phyloP scores from a whole-genome alignment of 2,888 invertebrate species.

The Mechanitis mazaeus region DNA sequence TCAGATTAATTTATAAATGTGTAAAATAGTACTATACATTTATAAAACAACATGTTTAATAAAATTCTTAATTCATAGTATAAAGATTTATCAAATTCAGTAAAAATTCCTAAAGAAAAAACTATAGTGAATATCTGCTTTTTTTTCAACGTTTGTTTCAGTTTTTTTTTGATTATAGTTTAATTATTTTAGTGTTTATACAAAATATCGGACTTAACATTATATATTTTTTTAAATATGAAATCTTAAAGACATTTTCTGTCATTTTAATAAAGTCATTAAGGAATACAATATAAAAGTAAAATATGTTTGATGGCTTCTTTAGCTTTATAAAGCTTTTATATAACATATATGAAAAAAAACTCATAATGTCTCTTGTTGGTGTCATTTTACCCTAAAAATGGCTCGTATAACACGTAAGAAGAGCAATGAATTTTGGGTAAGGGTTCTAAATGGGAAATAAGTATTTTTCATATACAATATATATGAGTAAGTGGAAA shows the following conservation, averaged over 20 bases:
- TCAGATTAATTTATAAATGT: too few relatives aligned
- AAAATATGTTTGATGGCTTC: constrained; percentile 8
- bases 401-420: constrained; percentile 15
- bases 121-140: constrained; percentile 17
- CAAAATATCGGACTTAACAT: too few relatives aligned
- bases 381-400: constrained; percentile 18
- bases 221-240: not conserved
- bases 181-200: too few relatives aligned
- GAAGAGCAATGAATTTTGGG: constrained; percentile 13
- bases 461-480: constrained; percentile 5
- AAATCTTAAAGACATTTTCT: not conserved
- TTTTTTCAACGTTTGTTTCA: constrained; percentile 11
- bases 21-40: too few relatives aligned
- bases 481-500: constrained; percentile 2
- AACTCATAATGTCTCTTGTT: constrained; percentile 19
- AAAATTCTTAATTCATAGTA: not conserved
- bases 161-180: constrained; percentile 12
- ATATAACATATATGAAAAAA: constrained; percentile 16
- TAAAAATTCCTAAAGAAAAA: constrained; percentile 12
- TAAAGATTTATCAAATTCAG: constrained; percentile 11
- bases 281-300: not conserved
- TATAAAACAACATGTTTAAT: too few relatives aligned
- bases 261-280: not conserved
- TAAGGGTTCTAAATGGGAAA: constrained; percentile 1
- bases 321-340: constrained; percentile 17